Base-by-base conservation (phyloP, 1,140 invertebrate species). In the Penaeus japonicus region DNA sequence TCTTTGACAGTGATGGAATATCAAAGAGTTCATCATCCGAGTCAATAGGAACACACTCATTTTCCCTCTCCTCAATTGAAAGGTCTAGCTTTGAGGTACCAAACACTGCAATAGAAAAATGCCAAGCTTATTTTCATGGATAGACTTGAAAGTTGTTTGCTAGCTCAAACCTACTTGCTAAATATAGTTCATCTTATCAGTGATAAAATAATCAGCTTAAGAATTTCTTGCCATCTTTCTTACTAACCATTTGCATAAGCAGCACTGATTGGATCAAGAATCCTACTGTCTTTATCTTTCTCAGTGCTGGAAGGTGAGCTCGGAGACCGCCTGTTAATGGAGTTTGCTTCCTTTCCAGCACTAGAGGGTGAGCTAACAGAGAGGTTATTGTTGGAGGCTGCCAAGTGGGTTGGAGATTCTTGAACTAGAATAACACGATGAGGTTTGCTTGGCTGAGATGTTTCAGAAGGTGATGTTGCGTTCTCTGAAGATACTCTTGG, bases 1-100 rank as follows among this genome's bases (percentile, higher is more conserved):
- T 27, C 24, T 30, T 47, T 15, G 47, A 30, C 35, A 70, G 30
- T 7, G n/a, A 47, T 17, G 54, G 22, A 53, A 89, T 78, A 57
- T 90, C 85, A 81, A 87, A 90, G 15, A 87, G 30, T 27, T 90
- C 89, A 27, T 90, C 89, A 57, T 90, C 89, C 2, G 89, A 90
- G 59, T 90, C 89, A 59, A 90, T 90, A 39, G 85, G 85, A n/a
- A 90, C 82, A 79, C 89, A 90, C 32, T 84, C 89, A 53, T 59
- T 82, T 2, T 57, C 47, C 20, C 83, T 84, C n/a, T 70, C 75
- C 24, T 90, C 89, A 75, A 35, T 79, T n/a, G n/a, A 80, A 15
- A 87, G 32, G 20, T 90, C 85, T 5, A 90, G 73, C 22, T 82
- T 77, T 57, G 78, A 54, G 22, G 53, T 53, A 7, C 47, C 59